Evolutionary conservation across 2,888 invertebrate species (phyloP).

Genomic region (Phytoseiulus persimilis): DNA sequence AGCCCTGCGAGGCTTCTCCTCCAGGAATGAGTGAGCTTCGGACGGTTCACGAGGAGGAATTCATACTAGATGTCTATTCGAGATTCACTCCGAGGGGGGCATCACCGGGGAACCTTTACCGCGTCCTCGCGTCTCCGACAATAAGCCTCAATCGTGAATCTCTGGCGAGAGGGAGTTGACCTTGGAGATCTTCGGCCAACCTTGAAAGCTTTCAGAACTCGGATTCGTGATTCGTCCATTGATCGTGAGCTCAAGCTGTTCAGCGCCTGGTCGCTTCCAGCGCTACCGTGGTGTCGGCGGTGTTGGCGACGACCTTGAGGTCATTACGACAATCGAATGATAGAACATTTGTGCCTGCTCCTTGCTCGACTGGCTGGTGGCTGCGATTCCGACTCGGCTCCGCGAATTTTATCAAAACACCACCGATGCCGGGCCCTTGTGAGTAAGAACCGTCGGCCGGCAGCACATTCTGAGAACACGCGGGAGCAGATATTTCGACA

Average conservation of each 20-base stretch:
- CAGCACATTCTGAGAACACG: no score
- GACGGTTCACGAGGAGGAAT: no score
- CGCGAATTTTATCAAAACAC: not conserved
- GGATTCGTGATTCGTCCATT: not conserved
- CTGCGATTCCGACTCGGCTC: not conserved
- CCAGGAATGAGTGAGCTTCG: no score
- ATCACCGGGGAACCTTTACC: no score
- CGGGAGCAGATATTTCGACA: not conserved
- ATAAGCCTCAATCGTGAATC: no score
- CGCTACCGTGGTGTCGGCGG: not conserved
- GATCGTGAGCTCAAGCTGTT: not conserved
- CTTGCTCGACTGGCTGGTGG: not conserved
- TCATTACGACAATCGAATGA: slow-evolving; percentile 5
- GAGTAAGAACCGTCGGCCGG: not conserved
- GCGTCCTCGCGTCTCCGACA: no score
- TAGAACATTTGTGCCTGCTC: not conserved
- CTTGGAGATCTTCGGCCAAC: not conserved
- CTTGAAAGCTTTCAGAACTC: not conserved
- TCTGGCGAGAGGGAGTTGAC: no score
- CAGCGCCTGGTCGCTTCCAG: not conserved
- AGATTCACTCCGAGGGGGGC: no score
- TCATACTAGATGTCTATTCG: no score
- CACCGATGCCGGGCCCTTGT: not conserved
- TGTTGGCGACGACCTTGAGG: not conserved
- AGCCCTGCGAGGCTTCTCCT: no score